Evolutionary conservation across 30 jellyfish, hydroid and myxozoan genomes (phyloP).

Genomic region (Hydractinia symbiolongicarpus): DNA sequence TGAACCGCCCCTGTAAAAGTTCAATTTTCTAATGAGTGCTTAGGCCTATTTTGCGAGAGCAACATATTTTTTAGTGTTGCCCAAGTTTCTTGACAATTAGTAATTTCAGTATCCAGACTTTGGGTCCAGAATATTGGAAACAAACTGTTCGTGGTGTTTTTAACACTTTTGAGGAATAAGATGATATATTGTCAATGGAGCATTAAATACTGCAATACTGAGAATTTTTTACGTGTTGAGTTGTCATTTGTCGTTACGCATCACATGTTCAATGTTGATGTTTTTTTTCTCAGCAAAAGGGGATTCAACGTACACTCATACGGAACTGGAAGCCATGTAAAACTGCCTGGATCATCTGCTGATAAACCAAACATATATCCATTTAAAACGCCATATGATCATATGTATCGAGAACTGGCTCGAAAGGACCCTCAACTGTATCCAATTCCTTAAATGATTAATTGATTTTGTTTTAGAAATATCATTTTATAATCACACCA

Average conservation of each 20-base stretch:
- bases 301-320: conserved; percentile 83
- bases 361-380: conserved; percentile 87
- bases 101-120: too few relatives aligned
- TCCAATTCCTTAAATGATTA: conserved; percentile 35
- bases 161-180: too few relatives aligned
- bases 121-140: too few relatives aligned
- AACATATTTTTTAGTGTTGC: too few relatives aligned
- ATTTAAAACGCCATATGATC: conserved; percentile 79
- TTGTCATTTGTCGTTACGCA: neutral
- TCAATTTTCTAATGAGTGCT: too few relatives aligned
- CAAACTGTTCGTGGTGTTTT: too few relatives aligned
- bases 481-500: too few relatives aligned
- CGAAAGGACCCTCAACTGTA: conserved; percentile 80
- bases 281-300: conserved; percentile 59
- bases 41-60: too few relatives aligned
- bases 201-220: neutral
- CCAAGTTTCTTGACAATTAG: too few relatives aligned
- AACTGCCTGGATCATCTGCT: conserved; percentile 92
- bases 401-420: conserved; percentile 69
- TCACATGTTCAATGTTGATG: neutral
- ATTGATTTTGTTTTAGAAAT: neutral
- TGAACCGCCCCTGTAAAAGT: too few relatives aligned
- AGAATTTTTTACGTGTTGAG: neutral
- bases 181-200: too few relatives aligned
- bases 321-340: conserved; percentile 87